Percentiles rank a stretch among this genome's conserved stretches.
Conservation (phyloP, 2,797 vertebrate species). For the Simalia tracyae region DNA sequence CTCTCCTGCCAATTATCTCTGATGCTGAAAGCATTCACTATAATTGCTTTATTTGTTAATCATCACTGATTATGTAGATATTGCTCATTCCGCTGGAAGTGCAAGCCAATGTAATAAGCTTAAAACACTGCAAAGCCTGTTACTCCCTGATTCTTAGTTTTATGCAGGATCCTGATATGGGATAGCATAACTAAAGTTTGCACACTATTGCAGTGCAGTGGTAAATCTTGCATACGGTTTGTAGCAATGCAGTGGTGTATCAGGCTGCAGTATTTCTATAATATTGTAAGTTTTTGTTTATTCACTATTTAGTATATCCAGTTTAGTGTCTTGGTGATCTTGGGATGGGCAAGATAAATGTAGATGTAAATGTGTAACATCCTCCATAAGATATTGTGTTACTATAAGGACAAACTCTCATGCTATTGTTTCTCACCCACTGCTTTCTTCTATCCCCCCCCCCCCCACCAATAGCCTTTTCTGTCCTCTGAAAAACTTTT, state of each 20-base stretch:
- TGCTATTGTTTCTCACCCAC: not conserved
- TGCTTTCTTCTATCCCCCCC: too few relatives aligned
- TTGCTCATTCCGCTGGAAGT: not conserved
- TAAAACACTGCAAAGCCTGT: conserved; percentile 14
- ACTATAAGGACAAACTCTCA: not conserved
- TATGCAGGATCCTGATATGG: not conserved
- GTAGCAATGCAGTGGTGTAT: not conserved
- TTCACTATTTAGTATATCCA: not conserved
- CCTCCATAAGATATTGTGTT: too few relatives aligned
- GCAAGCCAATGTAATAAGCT: not conserved
- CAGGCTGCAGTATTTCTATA: not conserved
- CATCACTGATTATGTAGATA: not conserved
- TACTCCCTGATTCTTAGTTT: not conserved
- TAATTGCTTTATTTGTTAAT: conserved; percentile 21
- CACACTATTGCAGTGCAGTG: not conserved
- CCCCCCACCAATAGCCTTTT: too few relatives aligned
- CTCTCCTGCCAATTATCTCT: not conserved
- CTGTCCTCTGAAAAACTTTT: too few relatives aligned
- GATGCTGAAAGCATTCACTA: conserved; percentile 12
- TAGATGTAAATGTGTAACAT: not conserved
- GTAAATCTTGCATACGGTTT: not conserved
- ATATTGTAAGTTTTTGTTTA: not conserved
- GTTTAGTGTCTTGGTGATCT: not conserved
- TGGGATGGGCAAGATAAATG: not conserved
- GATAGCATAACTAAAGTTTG: not conserved